phyloP scores from a whole-genome alignment of 1,140 invertebrate species.

The Coenobita brevimanus region DNA sequence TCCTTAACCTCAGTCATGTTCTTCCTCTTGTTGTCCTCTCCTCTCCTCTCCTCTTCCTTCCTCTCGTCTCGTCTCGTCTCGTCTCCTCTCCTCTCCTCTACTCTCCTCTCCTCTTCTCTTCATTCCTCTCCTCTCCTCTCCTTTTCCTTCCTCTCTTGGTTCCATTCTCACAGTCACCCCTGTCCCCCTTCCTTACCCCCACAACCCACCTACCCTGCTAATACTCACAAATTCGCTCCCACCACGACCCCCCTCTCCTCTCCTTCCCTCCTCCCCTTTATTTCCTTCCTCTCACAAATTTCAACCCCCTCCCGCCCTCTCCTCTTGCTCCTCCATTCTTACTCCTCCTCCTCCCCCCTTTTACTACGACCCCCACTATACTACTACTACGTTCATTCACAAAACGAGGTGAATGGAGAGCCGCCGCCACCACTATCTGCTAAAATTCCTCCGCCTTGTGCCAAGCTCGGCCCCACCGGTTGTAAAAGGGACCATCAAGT shows the following conservation, averaged over 20 bases:
- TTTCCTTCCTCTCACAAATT: background rate
- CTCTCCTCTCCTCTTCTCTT: background rate
- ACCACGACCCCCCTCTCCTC: constrained; percentile 11
- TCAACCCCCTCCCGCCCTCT: background rate
- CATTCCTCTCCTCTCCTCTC: background rate
- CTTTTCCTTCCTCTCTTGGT: background rate
- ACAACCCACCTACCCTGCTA: constrained; percentile 21
- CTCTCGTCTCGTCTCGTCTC: background rate
- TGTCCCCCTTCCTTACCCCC: background rate
- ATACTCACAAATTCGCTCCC: constrained; percentile 48
- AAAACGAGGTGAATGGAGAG: constrained; percentile 47
- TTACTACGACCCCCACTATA: background rate
- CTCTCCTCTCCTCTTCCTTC: constrained; percentile 22
- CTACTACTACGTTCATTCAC: constrained; percentile 50
- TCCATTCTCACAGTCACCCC: background rate
- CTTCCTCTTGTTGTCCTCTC: background rate
- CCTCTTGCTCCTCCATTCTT: background rate
- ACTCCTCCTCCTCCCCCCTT: background rate
- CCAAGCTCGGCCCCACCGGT: constrained; percentile 52
- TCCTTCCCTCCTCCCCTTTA: background rate
- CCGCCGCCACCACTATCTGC: constrained; percentile 37
- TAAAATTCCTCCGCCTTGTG: constrained; percentile 47
- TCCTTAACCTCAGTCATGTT: background rate
- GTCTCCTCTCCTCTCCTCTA: background rate
- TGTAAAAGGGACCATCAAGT: constrained; percentile 62